Evolutionary conservation across 2,113 vertebrate genomes (phyloP).

Genomic region (Chaetura pelagica): DNA sequence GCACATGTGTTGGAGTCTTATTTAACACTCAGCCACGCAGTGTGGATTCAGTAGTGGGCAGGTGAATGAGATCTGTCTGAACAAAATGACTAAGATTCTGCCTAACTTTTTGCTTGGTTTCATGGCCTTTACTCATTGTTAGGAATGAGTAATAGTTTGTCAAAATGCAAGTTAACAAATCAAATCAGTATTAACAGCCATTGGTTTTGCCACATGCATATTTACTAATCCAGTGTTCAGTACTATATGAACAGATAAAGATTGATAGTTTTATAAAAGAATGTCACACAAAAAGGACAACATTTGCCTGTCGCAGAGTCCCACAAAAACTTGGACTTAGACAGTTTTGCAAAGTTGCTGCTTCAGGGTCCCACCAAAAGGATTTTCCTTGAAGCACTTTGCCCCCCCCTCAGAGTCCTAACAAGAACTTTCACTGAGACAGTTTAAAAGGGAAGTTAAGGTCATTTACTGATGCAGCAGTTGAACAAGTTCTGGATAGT

Average conservation of each 20-base stretch:
- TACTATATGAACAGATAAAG: background rate
- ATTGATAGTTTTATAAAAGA: background rate
- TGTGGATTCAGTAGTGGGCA: background rate
- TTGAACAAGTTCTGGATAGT: too few relatives aligned
- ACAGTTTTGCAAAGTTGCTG: too few relatives aligned
- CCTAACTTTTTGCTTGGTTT: background rate
- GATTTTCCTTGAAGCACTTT: too few relatives aligned
- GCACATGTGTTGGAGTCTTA: background rate
- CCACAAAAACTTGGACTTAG: too few relatives aligned
- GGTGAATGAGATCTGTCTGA: constrained; percentile 39
- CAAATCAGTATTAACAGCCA: background rate
- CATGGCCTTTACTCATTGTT: background rate
- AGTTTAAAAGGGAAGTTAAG: too few relatives aligned
- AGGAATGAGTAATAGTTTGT: background rate
- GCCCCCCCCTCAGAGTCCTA: too few relatives aligned
- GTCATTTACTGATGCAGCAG: too few relatives aligned
- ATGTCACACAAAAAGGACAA: too few relatives aligned
- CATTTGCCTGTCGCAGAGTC: too few relatives aligned
- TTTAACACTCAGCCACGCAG: background rate
- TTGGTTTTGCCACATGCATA: background rate
- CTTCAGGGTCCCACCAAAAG: too few relatives aligned
- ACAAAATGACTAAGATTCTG: background rate
- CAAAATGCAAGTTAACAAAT: background rate
- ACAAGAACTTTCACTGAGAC: too few relatives aligned
- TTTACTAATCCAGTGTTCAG: background rate